phyloP scores from a whole-genome alignment of 2,888 invertebrate genomes.

The Cylloceria caligata region DNA sequence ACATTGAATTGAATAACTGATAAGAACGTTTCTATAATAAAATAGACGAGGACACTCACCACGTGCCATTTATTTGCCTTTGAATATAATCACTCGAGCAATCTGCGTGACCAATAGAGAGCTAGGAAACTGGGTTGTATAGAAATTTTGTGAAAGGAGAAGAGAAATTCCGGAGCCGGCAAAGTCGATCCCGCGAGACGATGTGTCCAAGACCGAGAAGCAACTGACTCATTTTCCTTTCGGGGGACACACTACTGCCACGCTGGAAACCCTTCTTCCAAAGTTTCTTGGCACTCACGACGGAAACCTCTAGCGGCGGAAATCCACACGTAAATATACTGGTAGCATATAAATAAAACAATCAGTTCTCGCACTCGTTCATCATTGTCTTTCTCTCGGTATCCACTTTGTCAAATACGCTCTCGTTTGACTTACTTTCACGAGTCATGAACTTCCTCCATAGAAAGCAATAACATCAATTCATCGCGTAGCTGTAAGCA shows the following conservation, averaged over 20 bases:
- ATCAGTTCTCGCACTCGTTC: slow-evolving; percentile 23
- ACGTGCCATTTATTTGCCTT: slow-evolving; percentile 48
- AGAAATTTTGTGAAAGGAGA: slow-evolving; percentile 6
- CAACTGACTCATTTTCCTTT: slow-evolving; percentile 55
- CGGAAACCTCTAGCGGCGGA: slow-evolving; percentile 40
- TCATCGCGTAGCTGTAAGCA: slow-evolving; percentile 27
- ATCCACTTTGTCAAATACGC: slow-evolving; percentile 9
- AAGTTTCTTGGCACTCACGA: slow-evolving; percentile 63
- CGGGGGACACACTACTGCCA: slow-evolving; percentile 10
- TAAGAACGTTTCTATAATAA: slow-evolving; percentile 37
- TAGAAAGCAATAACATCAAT: slow-evolving; percentile 55
- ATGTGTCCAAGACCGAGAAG: slow-evolving; percentile 55
- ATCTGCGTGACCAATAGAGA: background rate
- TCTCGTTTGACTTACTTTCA: slow-evolving; percentile 41
- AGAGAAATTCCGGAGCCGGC: background rate
- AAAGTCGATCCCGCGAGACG: slow-evolving; percentile 50
- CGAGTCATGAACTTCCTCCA: slow-evolving; percentile 43
- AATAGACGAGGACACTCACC: slow-evolving; percentile 56
- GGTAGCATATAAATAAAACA: slow-evolving; percentile 46
- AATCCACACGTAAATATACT: background rate
- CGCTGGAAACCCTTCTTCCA: slow-evolving; percentile 41
- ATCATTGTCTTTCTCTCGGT: slow-evolving; percentile 14
- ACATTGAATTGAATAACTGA: slow-evolving; percentile 45
- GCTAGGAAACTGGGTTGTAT: background rate
- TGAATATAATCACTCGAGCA: slow-evolving; percentile 29